Percentiles rank a stretch among this genome's conserved stretches.
Conservation (phyloP, 2,888 invertebrate species). For the Spisula subtruncata region DNA sequence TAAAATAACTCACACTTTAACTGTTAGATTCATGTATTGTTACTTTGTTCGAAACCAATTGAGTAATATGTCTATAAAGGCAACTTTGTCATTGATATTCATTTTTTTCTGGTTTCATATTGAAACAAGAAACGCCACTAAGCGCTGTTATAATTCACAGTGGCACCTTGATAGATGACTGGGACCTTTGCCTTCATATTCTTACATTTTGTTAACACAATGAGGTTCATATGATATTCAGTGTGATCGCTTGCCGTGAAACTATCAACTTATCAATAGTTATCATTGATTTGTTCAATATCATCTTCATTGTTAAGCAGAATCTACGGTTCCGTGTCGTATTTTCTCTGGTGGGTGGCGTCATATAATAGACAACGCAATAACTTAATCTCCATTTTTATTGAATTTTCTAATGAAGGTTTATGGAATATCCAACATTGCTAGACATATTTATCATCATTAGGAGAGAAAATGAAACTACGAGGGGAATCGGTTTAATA, state of each 20-base stretch:
- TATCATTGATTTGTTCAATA: conserved; percentile 9
- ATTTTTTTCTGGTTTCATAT: neutral
- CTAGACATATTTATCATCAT: neutral
- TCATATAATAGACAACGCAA: conserved; percentile 4
- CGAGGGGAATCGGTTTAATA: neutral
- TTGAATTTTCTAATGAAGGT: neutral
- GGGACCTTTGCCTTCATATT: neutral
- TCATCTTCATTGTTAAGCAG: neutral
- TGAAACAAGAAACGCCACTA: neutral
- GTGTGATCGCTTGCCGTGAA: neutral
- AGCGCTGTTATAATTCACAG: neutral
- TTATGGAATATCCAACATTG: conserved; percentile 9
- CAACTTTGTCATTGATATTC: neutral
- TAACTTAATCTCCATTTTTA: conserved; percentile 6
- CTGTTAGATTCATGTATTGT: no score
- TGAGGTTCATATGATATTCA: neutral
- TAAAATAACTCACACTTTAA: no score
- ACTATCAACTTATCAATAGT: neutral
- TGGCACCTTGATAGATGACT: neutral
- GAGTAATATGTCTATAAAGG: no score
- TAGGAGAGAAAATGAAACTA: neutral
- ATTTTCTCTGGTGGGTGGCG: neutral
- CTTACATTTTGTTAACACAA: conserved; percentile 21
- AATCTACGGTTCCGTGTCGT: neutral
- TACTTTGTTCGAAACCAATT: no score